Evolutionary conservation across 2,113 vertebrate species (phyloP).

Genomic region (Erythrocercus mccallii): DNA sequence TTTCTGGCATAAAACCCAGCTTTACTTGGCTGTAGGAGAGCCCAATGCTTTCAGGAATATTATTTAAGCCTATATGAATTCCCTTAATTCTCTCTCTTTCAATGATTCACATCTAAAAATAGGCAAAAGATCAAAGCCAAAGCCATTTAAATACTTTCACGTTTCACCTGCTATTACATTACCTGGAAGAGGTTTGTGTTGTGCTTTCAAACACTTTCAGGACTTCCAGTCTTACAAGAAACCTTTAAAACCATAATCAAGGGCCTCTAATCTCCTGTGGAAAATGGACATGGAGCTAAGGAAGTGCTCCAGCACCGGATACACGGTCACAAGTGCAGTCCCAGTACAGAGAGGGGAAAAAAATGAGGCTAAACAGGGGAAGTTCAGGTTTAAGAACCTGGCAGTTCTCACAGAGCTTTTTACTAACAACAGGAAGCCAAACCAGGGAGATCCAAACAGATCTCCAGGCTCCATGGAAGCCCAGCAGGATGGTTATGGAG

Average conservation of each 20-base stretch:
- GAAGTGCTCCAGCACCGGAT: rapidly evolving
- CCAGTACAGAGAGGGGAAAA: background rate
- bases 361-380: background rate
- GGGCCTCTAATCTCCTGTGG: background rate
- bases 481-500: background rate
- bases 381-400: background rate
- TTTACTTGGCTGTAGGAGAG: background rate
- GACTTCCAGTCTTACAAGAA: background rate
- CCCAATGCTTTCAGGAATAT: background rate
- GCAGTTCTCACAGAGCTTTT: background rate
- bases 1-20: background rate
- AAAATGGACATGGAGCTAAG: background rate
- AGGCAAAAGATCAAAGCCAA: background rate
- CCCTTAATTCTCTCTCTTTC: background rate
- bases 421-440: background rate
- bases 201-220: background rate
- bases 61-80: background rate
- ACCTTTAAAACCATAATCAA: background rate
- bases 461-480: background rate
- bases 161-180: background rate
- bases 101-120: background rate
- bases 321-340: rapidly evolving
- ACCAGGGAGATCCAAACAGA: background rate
- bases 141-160: background rate
- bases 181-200: background rate